Base-by-base conservation (phyloP, 2,113 vertebrate species). In the Elachura formosa region DNA sequence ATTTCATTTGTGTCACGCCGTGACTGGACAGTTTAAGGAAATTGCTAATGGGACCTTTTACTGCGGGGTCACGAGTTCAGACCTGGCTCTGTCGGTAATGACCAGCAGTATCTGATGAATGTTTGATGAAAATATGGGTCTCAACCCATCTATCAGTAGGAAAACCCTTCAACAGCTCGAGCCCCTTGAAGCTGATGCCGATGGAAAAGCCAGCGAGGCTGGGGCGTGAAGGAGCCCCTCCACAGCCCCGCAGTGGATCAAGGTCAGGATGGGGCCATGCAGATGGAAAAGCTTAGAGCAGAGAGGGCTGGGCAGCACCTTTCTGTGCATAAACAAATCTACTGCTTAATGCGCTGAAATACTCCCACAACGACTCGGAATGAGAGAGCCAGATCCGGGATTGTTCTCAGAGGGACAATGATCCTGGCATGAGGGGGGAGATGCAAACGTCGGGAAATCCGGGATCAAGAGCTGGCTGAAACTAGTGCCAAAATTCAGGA, bases 1-100 rank as follows among this genome's bases (percentile, higher is more conserved):
- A 55, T 96, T 96, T 94, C 88, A 84, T 90, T 86, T 63, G 40
- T 55, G 80, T 62, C 93, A 58, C 33, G 19, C 82, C 71, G 8
- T 3, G 76, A 71, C 80, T 89, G 89, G 90, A 94, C 90, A 93
- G 94, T 67, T 97, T 92, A 85, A 95, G 95, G 96, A 95, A 96
- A 97, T 92, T 55, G 83, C 83, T 97, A 95, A 97, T 92, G 89
- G 91, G 94, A 95, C 86, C 79, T 96, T 97, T 94, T 96, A 97
- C 92, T 94, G 90, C 92, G 6, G n/a, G 96, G 95, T 96, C 96
- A 96, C 43, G 31, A 87, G 96, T 93, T 97, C 95, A 97, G 31
- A 84, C 81, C 89, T 64, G 89, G 89, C 90, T 90, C 89, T 92
- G 91, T 90, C 91, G 82, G 90, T 95, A 97, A 92, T 61, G 94